These are phyloP conservation scores for Bolborhynchus lineola DNA, from an alignment of 2,113 vertebrate species.

Conservation along the genomic window DNA sequence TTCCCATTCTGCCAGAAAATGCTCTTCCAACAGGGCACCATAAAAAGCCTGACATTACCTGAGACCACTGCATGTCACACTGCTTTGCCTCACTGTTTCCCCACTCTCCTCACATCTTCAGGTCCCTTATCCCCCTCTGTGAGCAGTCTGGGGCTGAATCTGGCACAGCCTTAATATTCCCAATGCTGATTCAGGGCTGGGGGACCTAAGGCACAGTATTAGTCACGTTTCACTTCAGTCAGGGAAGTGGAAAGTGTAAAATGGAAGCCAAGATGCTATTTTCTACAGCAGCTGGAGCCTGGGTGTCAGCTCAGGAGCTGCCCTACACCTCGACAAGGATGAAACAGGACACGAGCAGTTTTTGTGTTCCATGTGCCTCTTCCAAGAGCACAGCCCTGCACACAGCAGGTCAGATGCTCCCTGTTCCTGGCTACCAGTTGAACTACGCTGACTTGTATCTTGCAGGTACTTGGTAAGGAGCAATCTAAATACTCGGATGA, in stretches of 20 bases:
- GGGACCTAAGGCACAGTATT: not conserved
- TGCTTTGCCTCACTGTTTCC: not conserved
- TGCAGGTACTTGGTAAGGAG: not conserved
- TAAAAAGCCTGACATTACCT: not conserved
- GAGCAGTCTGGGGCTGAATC: not conserved
- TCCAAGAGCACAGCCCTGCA: accelerated
- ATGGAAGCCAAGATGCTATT: not conserved
- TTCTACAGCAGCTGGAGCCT: not conserved
- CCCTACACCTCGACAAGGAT: not conserved
- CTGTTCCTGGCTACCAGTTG: not conserved
- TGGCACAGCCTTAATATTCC: not conserved
- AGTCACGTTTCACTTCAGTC: not conserved
- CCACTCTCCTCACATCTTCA: not conserved
- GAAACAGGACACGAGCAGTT: not conserved
- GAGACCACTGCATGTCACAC: not conserved
- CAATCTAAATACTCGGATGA: not conserved
- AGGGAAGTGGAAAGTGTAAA: not conserved
- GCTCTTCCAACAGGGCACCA: not conserved
- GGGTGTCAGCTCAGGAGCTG: not conserved
- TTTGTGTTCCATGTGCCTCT: not conserved
- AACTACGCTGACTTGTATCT: not conserved
- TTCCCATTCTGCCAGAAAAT: not conserved
- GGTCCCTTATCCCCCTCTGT: not conserved
- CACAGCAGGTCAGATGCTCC: not conserved
- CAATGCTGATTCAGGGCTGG: not conserved